Percentiles rank a stretch among this genome's conserved stretches.
Evolutionary conservation across 2,888 invertebrate genomes (phyloP).

Genomic region (Tortricodes alternella): DNA sequence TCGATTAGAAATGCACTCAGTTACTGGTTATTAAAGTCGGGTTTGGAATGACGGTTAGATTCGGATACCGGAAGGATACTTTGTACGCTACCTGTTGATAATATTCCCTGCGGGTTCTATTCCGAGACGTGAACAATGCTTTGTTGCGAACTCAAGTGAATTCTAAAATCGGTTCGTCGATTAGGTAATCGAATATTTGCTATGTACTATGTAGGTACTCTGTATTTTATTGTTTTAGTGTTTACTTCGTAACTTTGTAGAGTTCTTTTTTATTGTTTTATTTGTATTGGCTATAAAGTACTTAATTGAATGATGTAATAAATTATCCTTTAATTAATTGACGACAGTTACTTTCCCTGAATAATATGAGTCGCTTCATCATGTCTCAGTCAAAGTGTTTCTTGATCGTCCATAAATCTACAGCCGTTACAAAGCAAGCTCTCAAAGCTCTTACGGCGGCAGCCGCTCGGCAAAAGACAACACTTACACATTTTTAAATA

Average conservation of each 20-base stretch:
- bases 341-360: neutral
- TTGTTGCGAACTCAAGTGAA: conserved; percentile 48
- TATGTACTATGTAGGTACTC: neutral
- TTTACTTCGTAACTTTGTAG: neutral
- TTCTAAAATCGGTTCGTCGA: conserved; percentile 69
- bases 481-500: conserved; percentile 51
- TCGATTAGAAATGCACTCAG: conserved; percentile 39
- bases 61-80: conserved; percentile 76
- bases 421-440: conserved; percentile 15
- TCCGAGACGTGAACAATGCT: conserved; percentile 57
- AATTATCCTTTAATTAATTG: conserved; percentile 11
- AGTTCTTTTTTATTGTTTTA: neutral
- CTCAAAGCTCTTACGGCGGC: conserved; percentile 34
- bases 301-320: neutral
- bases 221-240: conserved; percentile 43
- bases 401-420: conserved; percentile 25
- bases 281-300: neutral
- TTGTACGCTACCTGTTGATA: conserved; percentile 80
- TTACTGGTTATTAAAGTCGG: conserved; percentile 34
- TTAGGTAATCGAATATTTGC: conserved; percentile 43
- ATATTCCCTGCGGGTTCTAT: conserved; percentile 66
- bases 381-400: conserved; percentile 14
- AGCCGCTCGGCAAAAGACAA: conserved; percentile 48
- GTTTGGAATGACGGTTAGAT: conserved; percentile 36
- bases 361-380: neutral